Conservation (phyloP, 2,888 invertebrate genomes). For the Caenorhabditis sp. region DNA sequence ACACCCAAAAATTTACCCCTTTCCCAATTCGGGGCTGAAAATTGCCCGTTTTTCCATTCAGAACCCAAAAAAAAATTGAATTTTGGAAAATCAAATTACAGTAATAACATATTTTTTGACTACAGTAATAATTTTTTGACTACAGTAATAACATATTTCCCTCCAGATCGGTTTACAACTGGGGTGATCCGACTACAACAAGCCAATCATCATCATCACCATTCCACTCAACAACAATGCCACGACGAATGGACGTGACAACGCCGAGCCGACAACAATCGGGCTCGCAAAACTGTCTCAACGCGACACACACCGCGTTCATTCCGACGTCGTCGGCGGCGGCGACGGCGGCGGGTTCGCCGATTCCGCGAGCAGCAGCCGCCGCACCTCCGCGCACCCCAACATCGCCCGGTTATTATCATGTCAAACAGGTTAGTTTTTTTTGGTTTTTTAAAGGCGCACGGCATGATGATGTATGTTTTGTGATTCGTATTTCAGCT, state of each 20-base stretch:
- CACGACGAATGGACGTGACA: no score
- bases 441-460: no score
- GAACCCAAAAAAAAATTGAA: no score
- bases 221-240: conserved; percentile 1
- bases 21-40: no score
- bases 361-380: no score
- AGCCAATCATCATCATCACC: conserved; percentile 4
- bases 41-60: no score
- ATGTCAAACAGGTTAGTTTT: conserved; percentile 48
- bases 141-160: no score
- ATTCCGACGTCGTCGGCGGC: conserved; percentile 9
- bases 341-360: no score
- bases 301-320: background rate
- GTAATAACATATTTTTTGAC: no score
- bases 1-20: no score
- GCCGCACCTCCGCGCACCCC: conserved; percentile 6
- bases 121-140: no score
- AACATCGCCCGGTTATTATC: conserved; percentile 48
- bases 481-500: conserved; percentile 32
- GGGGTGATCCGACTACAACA: background rate
- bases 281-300: conserved; percentile 2
- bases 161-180: background rate
- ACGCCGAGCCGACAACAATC: background rate
- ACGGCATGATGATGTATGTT: background rate
- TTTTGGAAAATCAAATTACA: no score